Evolutionary conservation across 2,888 invertebrate species (phyloP), one percentile per base, ranked within the genome.

Genomic region (Pammene aurita): DNA sequence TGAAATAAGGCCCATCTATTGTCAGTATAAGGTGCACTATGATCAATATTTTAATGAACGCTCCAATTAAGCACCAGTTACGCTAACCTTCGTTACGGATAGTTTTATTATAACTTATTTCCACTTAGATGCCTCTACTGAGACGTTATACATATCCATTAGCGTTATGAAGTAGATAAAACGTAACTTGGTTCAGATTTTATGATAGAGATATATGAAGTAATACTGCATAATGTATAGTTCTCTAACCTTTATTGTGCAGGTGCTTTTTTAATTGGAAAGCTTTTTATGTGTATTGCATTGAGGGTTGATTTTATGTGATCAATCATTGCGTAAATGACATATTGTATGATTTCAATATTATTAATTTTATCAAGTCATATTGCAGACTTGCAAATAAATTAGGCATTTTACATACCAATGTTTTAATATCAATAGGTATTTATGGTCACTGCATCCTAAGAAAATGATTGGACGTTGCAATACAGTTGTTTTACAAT

Each of bases 11-110:
- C 7, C 14, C 5, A 46, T 0, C 2, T 34, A 13, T 4, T 7
- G 34, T 34, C 7, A 26, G 7, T 34, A 4, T 6, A 9, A 1
- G n/a, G 26, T 9, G 63, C 71, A 61, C 34, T 66, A 73, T 79
- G 81, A 83, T 80, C 77, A 77, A 81, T 80, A 77, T 79, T 73
- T 80, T 81, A 80, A 82, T 82, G 77, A 80, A 78, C 73, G 79
- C 77, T 76, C 77, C 75, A 77, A 73, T 80, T 81, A 80, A 76
- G 71, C 72, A 73, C 74, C 78, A 80, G 78, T 82, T 81, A 78
- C 76, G 66, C 61, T 71, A 71, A 71, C 78, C 74, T 77, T 76
- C 73, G 71, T 62, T 54, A 52, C 56, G 72, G 73, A 65, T 69
- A 60, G 52, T 69, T 69, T 65, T 72, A 73, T 67, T 58, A 67